Conservation (phyloP, 2,113 vertebrate species). For the Pluvialis apricaria region DNA sequence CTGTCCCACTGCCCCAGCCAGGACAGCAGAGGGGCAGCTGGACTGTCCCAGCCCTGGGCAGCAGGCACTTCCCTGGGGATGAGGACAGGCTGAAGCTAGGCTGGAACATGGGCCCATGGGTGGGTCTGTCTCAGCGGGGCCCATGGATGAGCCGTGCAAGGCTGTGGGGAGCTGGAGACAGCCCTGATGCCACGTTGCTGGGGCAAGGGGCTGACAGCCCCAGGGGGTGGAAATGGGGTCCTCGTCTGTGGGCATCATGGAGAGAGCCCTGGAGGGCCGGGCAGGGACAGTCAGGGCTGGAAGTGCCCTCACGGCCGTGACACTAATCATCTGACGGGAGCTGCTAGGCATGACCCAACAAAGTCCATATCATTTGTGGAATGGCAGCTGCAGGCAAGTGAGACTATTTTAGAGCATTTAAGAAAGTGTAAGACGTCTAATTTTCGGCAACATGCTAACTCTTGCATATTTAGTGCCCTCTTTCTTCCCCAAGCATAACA, state of each 20-base stretch:
- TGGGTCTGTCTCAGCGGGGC: no score
- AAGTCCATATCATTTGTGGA: neutral
- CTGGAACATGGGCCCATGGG: no score
- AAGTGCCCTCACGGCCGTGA: neutral
- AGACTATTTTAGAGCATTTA: neutral
- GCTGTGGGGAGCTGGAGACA: neutral
- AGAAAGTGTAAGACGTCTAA: neutral
- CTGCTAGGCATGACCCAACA: neutral
- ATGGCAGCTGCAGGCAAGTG: neutral
- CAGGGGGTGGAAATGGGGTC: no score
- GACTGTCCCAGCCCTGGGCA: no score
- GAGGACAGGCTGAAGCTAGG: neutral
- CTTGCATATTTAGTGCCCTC: neutral
- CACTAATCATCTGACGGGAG: neutral
- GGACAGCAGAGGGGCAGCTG: neutral
- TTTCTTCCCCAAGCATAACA: neutral
- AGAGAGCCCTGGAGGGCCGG: neutral
- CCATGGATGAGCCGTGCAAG: neutral
- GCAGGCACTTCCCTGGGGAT: neutral
- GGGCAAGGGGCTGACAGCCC: neutral
- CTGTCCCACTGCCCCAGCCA: neutral
- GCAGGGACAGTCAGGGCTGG: neutral
- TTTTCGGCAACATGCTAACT: neutral
- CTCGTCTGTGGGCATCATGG: neutral
- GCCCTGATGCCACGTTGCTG: accelerated